phyloP scores from a whole-genome alignment of 2,797 vertebrate species.

The Hemitrygon akajei region DNA sequence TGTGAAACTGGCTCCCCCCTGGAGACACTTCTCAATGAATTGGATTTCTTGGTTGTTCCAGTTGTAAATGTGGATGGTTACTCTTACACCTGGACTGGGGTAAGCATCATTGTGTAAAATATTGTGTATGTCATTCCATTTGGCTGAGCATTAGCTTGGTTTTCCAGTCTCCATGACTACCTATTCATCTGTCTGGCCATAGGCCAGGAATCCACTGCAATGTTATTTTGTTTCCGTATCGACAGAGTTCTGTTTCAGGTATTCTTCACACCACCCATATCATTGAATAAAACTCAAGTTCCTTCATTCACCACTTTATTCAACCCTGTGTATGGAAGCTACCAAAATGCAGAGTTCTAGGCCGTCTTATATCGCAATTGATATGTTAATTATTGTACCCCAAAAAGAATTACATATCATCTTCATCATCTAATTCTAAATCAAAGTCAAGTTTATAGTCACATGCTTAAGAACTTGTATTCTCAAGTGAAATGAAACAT shows the following conservation, averaged over 20 bases:
- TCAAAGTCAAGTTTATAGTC: too few species aligned
- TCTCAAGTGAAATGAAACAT: too few species aligned
- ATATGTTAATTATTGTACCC: too few species aligned
- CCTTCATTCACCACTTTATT: too few species aligned
- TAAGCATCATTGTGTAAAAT: conserved; percentile 47
- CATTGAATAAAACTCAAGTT: too few species aligned
- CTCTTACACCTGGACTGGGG: conserved; percentile 67
- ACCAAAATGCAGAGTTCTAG: too few species aligned
- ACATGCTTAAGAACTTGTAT: too few species aligned
- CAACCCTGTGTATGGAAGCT: too few species aligned
- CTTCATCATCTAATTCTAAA: too few species aligned
- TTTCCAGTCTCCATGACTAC: neutral
- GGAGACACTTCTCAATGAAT: conserved; percentile 69
- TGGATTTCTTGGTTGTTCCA: conserved; percentile 83
- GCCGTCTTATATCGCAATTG: too few species aligned
- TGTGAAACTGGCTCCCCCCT: conserved; percentile 68
- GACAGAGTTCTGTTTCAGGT: neutral
- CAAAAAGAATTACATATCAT: too few species aligned
- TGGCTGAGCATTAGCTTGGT: neutral
- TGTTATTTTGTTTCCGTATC: neutral
- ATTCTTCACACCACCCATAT: too few species aligned
- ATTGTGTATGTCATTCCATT: neutral
- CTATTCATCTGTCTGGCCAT: neutral
- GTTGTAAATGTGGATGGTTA: conserved; percentile 88
- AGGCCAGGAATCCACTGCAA: neutral